Evolutionary conservation across 2,797 vertebrate species (phyloP).

Genomic region (Tragelaphus eurycerus): DNA sequence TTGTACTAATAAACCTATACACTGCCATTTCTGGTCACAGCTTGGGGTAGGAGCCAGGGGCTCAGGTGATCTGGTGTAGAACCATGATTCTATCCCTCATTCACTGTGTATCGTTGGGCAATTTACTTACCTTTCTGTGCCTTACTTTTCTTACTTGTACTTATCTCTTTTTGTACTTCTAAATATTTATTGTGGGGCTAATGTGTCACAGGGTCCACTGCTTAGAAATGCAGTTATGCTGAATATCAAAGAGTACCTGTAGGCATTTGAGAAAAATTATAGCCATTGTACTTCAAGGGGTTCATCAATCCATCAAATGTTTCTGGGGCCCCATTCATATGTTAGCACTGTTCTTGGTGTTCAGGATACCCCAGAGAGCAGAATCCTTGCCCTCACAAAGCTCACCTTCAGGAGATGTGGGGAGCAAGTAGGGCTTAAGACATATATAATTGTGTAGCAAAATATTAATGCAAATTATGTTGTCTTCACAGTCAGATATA

Average conservation of each 20-base stretch:
- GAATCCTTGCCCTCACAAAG: background rate
- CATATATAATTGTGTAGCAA: background rate
- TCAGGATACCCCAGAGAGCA: background rate
- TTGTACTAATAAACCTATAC: background rate
- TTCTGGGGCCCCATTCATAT: background rate
- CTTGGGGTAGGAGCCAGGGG: background rate
- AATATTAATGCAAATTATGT: background rate
- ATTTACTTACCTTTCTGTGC: background rate
- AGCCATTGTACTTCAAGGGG: background rate
- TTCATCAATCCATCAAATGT: background rate
- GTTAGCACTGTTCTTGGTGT: background rate
- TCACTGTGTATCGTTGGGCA: background rate
- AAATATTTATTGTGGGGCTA: background rate
- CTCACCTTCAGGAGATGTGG: background rate
- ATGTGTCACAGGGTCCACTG: background rate
- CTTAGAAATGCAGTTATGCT: background rate
- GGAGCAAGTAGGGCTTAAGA: background rate
- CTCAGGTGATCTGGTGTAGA: background rate
- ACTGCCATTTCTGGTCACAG: background rate
- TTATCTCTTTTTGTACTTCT: background rate
- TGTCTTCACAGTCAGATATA: slow-evolving; percentile 87
- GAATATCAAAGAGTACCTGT: background rate
- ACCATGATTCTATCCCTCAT: background rate
- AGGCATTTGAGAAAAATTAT: background rate
- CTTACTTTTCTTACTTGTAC: background rate